Conservation (phyloP, 2,888 invertebrate species). For the Meiosimyza decipiens region DNA sequence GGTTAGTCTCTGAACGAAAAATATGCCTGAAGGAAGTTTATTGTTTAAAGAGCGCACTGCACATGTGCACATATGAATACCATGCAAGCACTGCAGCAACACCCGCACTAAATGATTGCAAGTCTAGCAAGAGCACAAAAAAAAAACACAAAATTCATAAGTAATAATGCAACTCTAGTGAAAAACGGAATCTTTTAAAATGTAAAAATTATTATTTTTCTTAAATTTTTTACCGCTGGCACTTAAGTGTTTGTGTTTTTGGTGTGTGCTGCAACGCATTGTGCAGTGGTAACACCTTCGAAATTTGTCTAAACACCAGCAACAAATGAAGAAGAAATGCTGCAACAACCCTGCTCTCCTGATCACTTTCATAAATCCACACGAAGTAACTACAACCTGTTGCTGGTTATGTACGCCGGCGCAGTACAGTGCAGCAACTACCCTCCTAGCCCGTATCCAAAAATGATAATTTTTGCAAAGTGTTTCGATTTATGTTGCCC, state of each 20-base stretch:
- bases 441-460: neutral
- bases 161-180: constrained; percentile 23
- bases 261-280: neutral
- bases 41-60: constrained; percentile 20
- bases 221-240: constrained; percentile 32
- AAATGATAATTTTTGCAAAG: constrained; percentile 29
- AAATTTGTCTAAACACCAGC: constrained; percentile 40
- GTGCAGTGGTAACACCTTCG: constrained; percentile 47
- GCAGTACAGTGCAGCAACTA: constrained; percentile 21
- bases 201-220: constrained; percentile 13
- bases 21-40: constrained; percentile 20
- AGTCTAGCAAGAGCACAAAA: neutral
- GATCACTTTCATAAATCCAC: constrained; percentile 45
- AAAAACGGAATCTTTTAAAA: constrained; percentile 40
- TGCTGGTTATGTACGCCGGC: neutral
- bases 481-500: constrained; percentile 42
- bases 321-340: constrained; percentile 7
- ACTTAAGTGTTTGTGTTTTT: constrained; percentile 38
- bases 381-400: constrained; percentile 36
- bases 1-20: neutral
- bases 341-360: constrained; percentile 30
- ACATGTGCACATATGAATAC: constrained; percentile 10
- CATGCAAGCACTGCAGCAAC: constrained; percentile 3
- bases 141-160: constrained; percentile 22
- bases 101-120: constrained; percentile 28